Evolutionary conservation across 2,113 vertebrate species (phyloP).

Genomic region (Charadrius vociferus): DNA sequence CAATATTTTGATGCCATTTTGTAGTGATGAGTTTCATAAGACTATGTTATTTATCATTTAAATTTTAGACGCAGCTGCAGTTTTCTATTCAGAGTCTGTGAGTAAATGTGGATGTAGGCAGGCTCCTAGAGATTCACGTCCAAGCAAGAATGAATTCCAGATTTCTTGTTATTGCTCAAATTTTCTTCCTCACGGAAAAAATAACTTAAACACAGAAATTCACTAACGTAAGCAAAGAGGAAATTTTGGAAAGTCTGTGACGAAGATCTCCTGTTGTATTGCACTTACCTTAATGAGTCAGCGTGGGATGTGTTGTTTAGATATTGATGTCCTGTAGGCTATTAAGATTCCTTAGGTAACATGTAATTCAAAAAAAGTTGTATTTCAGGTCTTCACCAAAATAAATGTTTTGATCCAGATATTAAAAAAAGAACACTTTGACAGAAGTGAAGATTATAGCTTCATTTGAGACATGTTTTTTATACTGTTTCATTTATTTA

Average conservation of each 20-base stretch:
- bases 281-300: conserved; percentile 22
- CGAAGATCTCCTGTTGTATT: neutral
- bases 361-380: neutral
- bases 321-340: neutral
- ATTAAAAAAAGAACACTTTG: neutral
- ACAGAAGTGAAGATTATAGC: neutral
- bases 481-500: neutral
- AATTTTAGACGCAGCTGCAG: neutral
- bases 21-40: neutral
- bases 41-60: neutral
- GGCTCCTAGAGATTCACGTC: neutral
- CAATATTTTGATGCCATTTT: neutral
- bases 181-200: conserved; percentile 13
- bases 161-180: conserved; percentile 14
- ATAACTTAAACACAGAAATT: neutral
- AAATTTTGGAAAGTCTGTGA: conserved; percentile 19
- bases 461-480: neutral
- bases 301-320: neutral
- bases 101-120: neutral
- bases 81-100: neutral
- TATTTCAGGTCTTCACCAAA: neutral
- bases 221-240: neutral
- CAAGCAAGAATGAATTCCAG: neutral
- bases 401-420: neutral
- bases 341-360: neutral